Evolutionary conservation across 2,797 vertebrate species (phyloP).

Genomic region (Harpagifer antarcticus): DNA sequence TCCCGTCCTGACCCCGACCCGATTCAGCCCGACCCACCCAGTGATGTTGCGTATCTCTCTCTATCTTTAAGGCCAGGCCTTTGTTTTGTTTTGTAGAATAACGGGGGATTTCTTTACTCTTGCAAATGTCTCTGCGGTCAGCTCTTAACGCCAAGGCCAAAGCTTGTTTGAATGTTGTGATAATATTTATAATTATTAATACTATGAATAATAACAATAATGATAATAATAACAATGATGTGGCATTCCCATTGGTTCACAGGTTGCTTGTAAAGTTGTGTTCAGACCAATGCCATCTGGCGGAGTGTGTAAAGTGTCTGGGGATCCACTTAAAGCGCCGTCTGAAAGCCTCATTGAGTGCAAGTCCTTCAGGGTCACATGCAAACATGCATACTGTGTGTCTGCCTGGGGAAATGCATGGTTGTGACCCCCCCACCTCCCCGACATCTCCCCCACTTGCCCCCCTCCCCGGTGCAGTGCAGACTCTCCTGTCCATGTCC

Average conservation of each 20-base stretch:
- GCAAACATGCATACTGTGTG: slow-evolving; percentile 64
- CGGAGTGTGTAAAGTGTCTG: slow-evolving; percentile 59
- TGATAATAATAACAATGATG: slow-evolving; percentile 56
- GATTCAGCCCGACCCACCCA: slow-evolving; percentile 58
- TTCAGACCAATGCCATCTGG: slow-evolving; percentile 70
- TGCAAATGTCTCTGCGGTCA: slow-evolving; percentile 81
- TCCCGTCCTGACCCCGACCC: slow-evolving; percentile 16
- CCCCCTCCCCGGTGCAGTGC: slow-evolving; percentile 54
- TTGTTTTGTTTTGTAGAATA: slow-evolving; percentile 67
- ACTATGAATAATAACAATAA: slow-evolving; percentile 59
- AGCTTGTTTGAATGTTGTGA: slow-evolving; percentile 85
- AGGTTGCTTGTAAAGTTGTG: slow-evolving; percentile 77
- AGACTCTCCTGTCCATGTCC: slow-evolving; percentile 69
- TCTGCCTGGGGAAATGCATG: slow-evolving; percentile 72
- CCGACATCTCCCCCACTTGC: slow-evolving; percentile 17
- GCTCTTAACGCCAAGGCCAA: slow-evolving; percentile 79
- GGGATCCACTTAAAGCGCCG: slow-evolving; percentile 64
- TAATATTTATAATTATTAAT: slow-evolving; percentile 75
- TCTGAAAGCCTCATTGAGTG: slow-evolving; percentile 54
- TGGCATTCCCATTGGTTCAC: slow-evolving; percentile 76
- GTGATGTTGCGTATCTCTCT: slow-evolving; percentile 77
- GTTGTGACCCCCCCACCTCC: slow-evolving; percentile 43
- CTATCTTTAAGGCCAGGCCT: slow-evolving; percentile 76
- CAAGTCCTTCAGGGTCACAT: slow-evolving; percentile 69
- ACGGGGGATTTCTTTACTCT: slow-evolving; percentile 78